Conservation (phyloP, 2,113 vertebrate genomes). For the Nerophis ophidion region DNA sequence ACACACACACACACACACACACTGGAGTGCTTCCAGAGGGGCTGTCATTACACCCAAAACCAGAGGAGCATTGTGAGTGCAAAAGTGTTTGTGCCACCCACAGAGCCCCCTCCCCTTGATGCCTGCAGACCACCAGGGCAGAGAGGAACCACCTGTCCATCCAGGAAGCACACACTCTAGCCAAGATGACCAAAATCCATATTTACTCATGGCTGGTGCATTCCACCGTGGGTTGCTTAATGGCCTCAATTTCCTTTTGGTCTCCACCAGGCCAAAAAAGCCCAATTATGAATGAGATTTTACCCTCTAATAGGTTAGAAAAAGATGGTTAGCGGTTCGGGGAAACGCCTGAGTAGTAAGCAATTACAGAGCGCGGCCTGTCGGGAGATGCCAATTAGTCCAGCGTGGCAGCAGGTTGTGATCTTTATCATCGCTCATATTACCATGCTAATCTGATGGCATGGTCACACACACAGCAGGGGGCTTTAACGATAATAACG, state of each 20-base stretch:
- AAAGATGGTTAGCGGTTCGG: slow-evolving; percentile 20
- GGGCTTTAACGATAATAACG: slow-evolving; percentile 45
- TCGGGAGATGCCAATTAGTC: slow-evolving; percentile 61
- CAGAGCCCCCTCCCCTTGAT: slow-evolving; percentile 37
- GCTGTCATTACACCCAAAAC: slow-evolving; percentile 27
- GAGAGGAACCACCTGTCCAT: slow-evolving; percentile 59
- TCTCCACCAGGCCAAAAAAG: slow-evolving; percentile 27
- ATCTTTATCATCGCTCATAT: slow-evolving; percentile 55
- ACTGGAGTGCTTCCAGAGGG: slow-evolving; percentile 15
- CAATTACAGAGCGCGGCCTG: slow-evolving; percentile 55
- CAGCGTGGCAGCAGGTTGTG: slow-evolving; percentile 45
- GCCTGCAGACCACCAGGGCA: slow-evolving; percentile 56
- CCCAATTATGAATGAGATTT: slow-evolving; percentile 53
- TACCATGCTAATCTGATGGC: slow-evolving; percentile 40
- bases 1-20: background rate
- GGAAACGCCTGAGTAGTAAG: slow-evolving; percentile 35
- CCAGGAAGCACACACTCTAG: slow-evolving; percentile 30
- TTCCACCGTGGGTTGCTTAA: slow-evolving; percentile 37
- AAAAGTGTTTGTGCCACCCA: slow-evolving; percentile 47
- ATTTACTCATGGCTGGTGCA: slow-evolving; percentile 49
- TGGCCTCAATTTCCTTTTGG: slow-evolving; percentile 32
- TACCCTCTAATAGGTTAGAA: slow-evolving; percentile 46
- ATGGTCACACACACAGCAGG: slow-evolving; percentile 19
- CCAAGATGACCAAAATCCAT: slow-evolving; percentile 57
- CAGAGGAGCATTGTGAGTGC: slow-evolving; percentile 17